phyloP scores from a whole-genome alignment of 2,113 vertebrate genomes.

The Phoenicopterus ruber region DNA sequence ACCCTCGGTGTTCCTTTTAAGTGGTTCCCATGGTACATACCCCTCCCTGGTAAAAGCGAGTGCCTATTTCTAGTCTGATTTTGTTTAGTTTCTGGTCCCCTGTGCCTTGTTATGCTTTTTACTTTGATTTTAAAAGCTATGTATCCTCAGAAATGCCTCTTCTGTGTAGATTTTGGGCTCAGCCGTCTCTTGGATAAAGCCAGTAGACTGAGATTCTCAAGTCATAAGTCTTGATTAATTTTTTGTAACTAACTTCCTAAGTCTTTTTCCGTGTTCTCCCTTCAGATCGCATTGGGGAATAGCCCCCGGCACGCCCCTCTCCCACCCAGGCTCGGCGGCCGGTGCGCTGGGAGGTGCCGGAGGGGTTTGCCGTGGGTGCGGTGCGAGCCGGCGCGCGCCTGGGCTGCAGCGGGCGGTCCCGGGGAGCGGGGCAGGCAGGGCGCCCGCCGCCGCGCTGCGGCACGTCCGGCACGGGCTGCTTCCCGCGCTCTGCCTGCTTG shows the following conservation, averaged over 20 bases:
- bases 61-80: neutral
- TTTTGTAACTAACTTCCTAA: neutral
- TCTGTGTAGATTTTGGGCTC: neutral
- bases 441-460: too few relatives aligned
- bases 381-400: neutral
- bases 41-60: neutral
- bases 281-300: rapidly evolving
- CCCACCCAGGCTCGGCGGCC: rapidly evolving
- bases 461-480: rapidly evolving
- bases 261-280: neutral
- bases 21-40: neutral
- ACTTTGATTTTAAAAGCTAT: neutral
- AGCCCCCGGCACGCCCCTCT: too few relatives aligned
- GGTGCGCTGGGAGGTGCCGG: neutral
- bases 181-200: neutral
- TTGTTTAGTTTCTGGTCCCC: neutral
- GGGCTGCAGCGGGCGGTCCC: neutral
- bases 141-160: neutral
- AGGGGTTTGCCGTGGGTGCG: rapidly evolving
- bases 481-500: rapidly evolving
- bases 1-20: neutral
- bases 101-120: neutral
- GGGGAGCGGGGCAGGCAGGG: too few relatives aligned
- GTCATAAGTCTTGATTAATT: rapidly evolving
- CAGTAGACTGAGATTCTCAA: neutral